Base-by-base conservation (phyloP, 2,113 vertebrate species). In the Corydoras sp. region DNA sequence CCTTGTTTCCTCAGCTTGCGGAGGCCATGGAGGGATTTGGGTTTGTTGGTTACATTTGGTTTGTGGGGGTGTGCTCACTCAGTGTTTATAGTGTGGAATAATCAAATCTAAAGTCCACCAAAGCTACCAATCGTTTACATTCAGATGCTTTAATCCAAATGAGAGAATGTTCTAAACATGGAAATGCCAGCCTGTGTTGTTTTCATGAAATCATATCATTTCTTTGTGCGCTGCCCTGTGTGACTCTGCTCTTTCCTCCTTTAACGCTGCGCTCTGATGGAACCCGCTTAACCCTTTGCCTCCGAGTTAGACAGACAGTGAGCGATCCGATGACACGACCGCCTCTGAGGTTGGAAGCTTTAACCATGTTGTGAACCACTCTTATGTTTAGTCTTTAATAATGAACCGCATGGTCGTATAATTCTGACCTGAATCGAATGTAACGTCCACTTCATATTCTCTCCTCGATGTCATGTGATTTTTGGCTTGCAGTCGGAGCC, bases 251-350 rank as follows among this genome's bases (percentile, higher is more conserved):
- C 92, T 89, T 90, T 84, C 73, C 93, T 65, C 58, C 85, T 92
- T 82, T 91, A 83, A 91, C 87, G 82, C 83, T 91, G 89, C 91
- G 86, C 92, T 86, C 89, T 79, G 77, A 76, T 83, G 12, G 91
- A 92, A 89, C 87, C 77, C 83, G 8, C 87, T 77, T 83, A 49
- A 76, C 72, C 76, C 73, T 83, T 87, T 77, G 80, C 53, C 74
- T 72, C 73, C 72, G 85, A 83, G 74, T 79, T 86, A 98, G 95
- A 97, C 94, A 2, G 95, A 99, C 92, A 99, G 95, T 80, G 96
- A 99, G 77, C 93, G 91, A 83, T 95, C 94, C 3, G 94, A 92
- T 73, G 95, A 98, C 81, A 93, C 95, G 74, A 94, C 95, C 0
- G 93, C 92, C 80, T 95, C 95, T 0, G 96, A 98, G 95, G 95